Conservation (phyloP, 1,140 invertebrate species). For the Stenopsyche tienmushanensis region DNA sequence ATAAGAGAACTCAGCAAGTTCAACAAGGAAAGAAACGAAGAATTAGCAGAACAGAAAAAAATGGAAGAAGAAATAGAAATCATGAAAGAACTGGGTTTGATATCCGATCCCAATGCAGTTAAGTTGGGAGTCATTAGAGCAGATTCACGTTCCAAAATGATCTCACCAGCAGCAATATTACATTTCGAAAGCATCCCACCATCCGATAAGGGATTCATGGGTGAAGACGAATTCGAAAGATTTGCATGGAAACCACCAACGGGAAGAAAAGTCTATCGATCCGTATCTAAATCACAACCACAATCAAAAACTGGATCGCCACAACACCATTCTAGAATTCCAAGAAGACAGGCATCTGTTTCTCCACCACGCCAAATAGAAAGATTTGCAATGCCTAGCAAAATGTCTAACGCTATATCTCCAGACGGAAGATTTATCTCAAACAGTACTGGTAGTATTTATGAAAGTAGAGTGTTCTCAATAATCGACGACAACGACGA, state of each 20-base stretch:
- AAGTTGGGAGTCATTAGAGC: slow-evolving; percentile 46
- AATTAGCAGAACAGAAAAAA: slow-evolving; percentile 50
- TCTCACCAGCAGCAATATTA: slow-evolving; percentile 50
- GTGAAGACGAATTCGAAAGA: slow-evolving; percentile 19
- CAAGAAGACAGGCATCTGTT: slow-evolving; percentile 52
- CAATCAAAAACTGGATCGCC: slow-evolving; percentile 53
- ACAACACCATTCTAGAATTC: slow-evolving; percentile 52
- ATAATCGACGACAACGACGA: slow-evolving; percentile 26
- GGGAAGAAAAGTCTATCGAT: slow-evolving; percentile 47
- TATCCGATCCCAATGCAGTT: slow-evolving; percentile 43
- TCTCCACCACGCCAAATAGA: slow-evolving; percentile 47
- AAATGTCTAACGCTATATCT: slow-evolving; percentile 45
- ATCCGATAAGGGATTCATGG: background rate
- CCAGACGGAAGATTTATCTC: slow-evolving; percentile 52
- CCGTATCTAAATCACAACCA: slow-evolving; percentile 50
- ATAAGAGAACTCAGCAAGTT: slow-evolving; percentile 53
- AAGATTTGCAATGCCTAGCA: slow-evolving; percentile 42
- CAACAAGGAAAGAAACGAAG: slow-evolving; percentile 55
- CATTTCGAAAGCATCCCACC: slow-evolving; percentile 46
- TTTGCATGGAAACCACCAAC: slow-evolving; percentile 44
- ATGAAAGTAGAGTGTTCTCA: slow-evolving; percentile 47
- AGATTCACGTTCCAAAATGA: slow-evolving; percentile 50
- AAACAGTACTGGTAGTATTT: slow-evolving; percentile 54
- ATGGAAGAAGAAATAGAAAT: slow-evolving; percentile 53
- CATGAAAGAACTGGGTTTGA: slow-evolving; percentile 52